These are phyloP conservation scores for Oegoconia quadripuncta DNA, from an alignment of 2,888 invertebrate species.

Conservation along the genomic window DNA sequence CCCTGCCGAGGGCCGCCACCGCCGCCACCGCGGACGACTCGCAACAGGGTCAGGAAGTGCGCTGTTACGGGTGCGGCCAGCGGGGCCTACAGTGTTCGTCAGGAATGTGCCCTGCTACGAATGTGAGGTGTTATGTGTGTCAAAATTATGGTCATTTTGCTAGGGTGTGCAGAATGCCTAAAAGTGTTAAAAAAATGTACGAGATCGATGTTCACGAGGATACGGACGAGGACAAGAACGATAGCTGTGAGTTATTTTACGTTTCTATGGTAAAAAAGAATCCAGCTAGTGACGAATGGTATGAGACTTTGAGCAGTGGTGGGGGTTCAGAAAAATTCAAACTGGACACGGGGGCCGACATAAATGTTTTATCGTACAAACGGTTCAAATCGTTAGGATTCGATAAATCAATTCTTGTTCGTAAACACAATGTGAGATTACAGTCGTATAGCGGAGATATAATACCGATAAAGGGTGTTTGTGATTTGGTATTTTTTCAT, in stretches of 20 bases:
- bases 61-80: background rate
- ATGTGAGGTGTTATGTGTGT: no score
- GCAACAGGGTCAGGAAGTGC: no score
- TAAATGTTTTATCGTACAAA: no score
- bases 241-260: no score
- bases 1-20: background rate
- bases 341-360: no score
- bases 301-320: background rate
- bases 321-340: slow-evolving; percentile 6
- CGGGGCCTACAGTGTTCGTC: slow-evolving; percentile 1
- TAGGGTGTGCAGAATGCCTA: slow-evolving; percentile 6
- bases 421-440: slow-evolving; percentile 7
- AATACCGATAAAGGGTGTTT: slow-evolving; percentile 13
- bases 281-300: slow-evolving; percentile 1
- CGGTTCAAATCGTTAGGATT: no score
- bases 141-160: slow-evolving; percentile 15
- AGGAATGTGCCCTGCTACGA: slow-evolving; percentile 2
- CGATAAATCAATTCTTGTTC: no score
- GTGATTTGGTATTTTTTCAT: slow-evolving; percentile 9
- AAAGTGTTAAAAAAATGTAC: slow-evolving; percentile 3
- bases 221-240: no score
- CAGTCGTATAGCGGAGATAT: slow-evolving; percentile 14
- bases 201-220: slow-evolving; percentile 5
- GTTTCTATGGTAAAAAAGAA: background rate
- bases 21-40: no score